phyloP scores from a whole-genome alignment of 53 echinoderm and acorn worm species.

The Echinometra lucunter region DNA sequence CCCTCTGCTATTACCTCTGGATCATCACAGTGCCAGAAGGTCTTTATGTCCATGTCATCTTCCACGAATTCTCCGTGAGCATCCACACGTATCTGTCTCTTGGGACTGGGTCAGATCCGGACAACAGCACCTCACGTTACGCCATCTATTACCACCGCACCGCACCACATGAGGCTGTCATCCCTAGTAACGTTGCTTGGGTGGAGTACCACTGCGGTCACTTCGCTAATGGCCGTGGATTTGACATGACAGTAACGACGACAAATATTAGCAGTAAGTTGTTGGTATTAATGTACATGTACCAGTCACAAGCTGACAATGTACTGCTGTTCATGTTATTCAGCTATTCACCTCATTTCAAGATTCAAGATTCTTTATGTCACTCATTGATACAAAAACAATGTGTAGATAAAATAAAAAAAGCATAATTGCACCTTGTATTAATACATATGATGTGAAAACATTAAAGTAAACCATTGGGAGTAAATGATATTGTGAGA shows the following conservation, averaged over 20 bases:
- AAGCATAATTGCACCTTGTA: too few species aligned
- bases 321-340: too few species aligned
- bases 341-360: too few species aligned
- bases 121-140: conserved; percentile 20
- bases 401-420: too few species aligned
- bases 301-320: too few species aligned
- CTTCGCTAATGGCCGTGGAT: conserved; percentile 14
- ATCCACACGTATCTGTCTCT: conserved; percentile 32
- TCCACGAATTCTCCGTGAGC: conserved; percentile 45
- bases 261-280: conserved; percentile 60
- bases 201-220: conserved; percentile 55
- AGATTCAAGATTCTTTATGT: too few species aligned
- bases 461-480: too few species aligned
- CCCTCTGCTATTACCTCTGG: conserved; percentile 55
- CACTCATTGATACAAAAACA: too few species aligned
- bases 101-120: conserved; percentile 47
- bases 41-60: conserved; percentile 43
- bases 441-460: too few species aligned
- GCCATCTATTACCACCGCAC: conserved; percentile 51
- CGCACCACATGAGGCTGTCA: background rate
- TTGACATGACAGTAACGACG: background rate
- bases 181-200: conserved; percentile 47
- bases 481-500: too few species aligned
- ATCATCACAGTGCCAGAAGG: conserved; percentile 54
- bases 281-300: background rate